These are phyloP conservation scores for Ochropleura leucogaster DNA, from an alignment of 2,888 invertebrate genomes.

Conservation along the genomic window DNA sequence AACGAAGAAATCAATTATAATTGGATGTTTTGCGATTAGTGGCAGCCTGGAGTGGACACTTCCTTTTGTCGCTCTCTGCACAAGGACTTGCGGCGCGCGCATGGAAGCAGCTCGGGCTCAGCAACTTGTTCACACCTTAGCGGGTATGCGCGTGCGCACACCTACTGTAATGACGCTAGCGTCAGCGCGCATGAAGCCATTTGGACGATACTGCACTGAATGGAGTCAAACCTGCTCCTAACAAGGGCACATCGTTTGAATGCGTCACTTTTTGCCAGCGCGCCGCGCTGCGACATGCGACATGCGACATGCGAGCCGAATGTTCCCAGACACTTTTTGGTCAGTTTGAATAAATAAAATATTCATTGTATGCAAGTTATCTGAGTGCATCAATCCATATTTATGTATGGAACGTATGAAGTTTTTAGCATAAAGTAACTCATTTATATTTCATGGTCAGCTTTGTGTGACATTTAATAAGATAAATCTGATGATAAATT, in stretches of 20 bases:
- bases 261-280: conserved; percentile 76
- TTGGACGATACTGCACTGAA: conserved; percentile 51
- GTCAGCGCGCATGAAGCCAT: conserved; percentile 62
- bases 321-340: conserved; percentile 74
- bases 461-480: conserved; percentile 15
- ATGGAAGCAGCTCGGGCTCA: conserved; percentile 27
- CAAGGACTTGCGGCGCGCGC: conserved; percentile 3
- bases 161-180: conserved; percentile 55
- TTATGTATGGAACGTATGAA: conserved; percentile 61
- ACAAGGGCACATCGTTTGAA: conserved; percentile 75
- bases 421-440: conserved; percentile 61
- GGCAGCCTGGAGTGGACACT: background rate
- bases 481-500: conserved; percentile 29
- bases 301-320: conserved; percentile 55
- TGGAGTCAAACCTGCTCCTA: conserved; percentile 55
- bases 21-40: conserved; percentile 3
- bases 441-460: conserved; percentile 56
- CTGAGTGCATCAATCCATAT: conserved; percentile 66
- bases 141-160: conserved; percentile 35
- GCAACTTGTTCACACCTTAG: conserved; percentile 40
- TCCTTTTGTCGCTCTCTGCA: background rate
- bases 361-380: conserved; percentile 79
- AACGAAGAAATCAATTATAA: background rate
- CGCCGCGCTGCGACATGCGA: conserved; percentile 21
- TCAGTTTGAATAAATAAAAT: conserved; percentile 83